Evolutionary conservation across 1,140 invertebrate genomes (phyloP), one percentile per base, ranked within the genome.

Genomic region (Planococcus citri): DNA sequence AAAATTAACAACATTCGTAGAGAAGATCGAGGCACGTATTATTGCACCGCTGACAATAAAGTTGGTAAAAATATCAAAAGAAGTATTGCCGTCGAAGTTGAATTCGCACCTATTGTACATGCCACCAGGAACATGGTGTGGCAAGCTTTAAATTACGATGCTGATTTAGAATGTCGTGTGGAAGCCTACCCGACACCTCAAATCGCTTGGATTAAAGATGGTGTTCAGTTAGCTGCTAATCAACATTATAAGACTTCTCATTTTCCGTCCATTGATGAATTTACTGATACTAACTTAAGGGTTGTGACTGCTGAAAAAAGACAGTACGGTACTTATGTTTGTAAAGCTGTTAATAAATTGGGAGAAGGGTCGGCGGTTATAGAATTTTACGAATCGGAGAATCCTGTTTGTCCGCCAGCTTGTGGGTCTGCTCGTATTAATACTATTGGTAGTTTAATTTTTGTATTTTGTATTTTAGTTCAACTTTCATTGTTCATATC

Each of bases 1-100:
- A 89, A 88, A 77, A 93, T 96, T 69, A 80, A 85, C 29, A 75
- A 81, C 0, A 86, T 92, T n/a, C 84, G 83, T 51, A 94, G 94
- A 76, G 90, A 94, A 77, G 90, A 94, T 78, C 83, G 92, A 60
- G 92, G 92, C 41, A 94, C 91, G 0, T 95, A 95, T 78, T 95
- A 94, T 77, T 96, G 93, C 75, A 89, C 95, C 17, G 93, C 92
- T 29, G 92, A 95, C 76, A 95, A 96, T 76, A 88, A 86, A 21
- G 91, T 95, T 0, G 91, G 91, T 68, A 86, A 86, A 73, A 92
- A 91, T 0, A 87, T 89, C 9, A 80, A 89, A 57, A 81, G 91
- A 73, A 94, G 94, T 75, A 90, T 95, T 72, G 91, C 90, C 71
- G 83, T 95, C 1, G 91, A 94, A 79, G 89, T 94, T 25, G 90